Conservation (phyloP, 1,140 invertebrate species). For the Brachionus rubens region DNA sequence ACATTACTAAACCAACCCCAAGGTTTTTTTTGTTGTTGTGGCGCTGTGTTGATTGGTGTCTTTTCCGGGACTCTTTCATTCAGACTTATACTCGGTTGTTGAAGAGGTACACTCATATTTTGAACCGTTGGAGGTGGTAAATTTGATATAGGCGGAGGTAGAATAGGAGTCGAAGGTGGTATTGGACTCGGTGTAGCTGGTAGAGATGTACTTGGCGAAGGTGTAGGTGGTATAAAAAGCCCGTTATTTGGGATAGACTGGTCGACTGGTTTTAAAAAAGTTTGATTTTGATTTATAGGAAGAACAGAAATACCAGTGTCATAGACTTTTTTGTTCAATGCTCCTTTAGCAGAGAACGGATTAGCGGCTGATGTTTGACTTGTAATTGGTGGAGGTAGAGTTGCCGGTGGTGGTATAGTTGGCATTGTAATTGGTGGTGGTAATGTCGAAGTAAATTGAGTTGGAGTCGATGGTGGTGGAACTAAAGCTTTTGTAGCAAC, state of each 20-base stretch:
- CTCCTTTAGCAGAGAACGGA: slow-evolving; percentile 37
- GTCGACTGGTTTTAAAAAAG: background rate
- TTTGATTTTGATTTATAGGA: background rate
- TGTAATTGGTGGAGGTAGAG: background rate
- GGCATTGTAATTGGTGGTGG: background rate
- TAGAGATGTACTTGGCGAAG: background rate
- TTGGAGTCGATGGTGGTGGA: background rate
- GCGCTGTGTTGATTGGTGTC: background rate
- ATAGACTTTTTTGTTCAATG: slow-evolving; percentile 42
- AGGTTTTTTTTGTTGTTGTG: background rate
- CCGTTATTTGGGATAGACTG: background rate
- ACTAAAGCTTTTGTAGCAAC: background rate
- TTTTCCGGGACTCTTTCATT: background rate
- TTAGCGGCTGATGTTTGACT: background rate
- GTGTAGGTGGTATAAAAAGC: slow-evolving; percentile 2
- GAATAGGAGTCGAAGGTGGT: background rate
- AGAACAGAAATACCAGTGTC: slow-evolving; percentile 10
- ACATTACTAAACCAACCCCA: slow-evolving; percentile 59
- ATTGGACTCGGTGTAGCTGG: background rate
- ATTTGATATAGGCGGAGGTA: too few species aligned
- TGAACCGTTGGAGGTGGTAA: too few species aligned
- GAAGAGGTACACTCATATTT: background rate
- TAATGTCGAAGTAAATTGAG: background rate
- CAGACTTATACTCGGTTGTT: background rate
- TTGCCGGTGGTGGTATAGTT: slow-evolving; percentile 1